A percentile compares a stretch with the other conserved stretches of the same genome.
These are phyloP conservation scores for Carollia perspicillata DNA, from an alignment of 2,113 vertebrate species.

Conservation along the genomic window DNA sequence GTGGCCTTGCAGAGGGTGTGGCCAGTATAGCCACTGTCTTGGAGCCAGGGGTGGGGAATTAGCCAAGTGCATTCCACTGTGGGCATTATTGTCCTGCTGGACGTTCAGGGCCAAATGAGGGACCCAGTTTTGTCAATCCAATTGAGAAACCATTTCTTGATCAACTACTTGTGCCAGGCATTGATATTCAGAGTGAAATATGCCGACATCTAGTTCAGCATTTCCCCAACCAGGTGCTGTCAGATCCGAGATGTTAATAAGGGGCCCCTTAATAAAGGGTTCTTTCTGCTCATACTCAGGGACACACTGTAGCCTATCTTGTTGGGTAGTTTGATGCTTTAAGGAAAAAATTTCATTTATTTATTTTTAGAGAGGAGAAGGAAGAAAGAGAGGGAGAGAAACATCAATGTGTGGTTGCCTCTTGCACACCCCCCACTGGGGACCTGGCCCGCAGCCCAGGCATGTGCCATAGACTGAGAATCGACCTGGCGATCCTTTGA, in stretches of 20 bases:
- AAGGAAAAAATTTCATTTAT: no score
- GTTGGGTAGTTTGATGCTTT: not conserved
- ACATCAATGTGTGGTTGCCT: no score
- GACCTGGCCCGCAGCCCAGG: no score
- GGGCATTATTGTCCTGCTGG: not conserved
- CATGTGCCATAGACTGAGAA: no score
- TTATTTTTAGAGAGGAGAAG: no score
- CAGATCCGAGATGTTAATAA: not conserved
- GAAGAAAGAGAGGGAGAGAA: no score
- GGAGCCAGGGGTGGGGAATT: not conserved
- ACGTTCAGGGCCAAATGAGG: slow-evolving; percentile 13
- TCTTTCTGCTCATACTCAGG: not conserved
- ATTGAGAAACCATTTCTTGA: slow-evolving; percentile 42
- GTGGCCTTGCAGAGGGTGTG: not conserved
- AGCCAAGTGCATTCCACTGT: slow-evolving; percentile 27
- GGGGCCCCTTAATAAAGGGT: not conserved
- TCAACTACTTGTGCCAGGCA: not conserved
- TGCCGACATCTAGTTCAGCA: not conserved
- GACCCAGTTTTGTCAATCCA: not conserved
- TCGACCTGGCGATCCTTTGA: no score
- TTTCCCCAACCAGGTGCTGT: not conserved
- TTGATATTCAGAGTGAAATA: not conserved
- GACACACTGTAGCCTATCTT: not conserved
- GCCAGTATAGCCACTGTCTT: not conserved
- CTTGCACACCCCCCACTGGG: no score